phyloP scores from a whole-genome alignment of 2,888 invertebrate genomes.

The Eupsilia transversa region DNA sequence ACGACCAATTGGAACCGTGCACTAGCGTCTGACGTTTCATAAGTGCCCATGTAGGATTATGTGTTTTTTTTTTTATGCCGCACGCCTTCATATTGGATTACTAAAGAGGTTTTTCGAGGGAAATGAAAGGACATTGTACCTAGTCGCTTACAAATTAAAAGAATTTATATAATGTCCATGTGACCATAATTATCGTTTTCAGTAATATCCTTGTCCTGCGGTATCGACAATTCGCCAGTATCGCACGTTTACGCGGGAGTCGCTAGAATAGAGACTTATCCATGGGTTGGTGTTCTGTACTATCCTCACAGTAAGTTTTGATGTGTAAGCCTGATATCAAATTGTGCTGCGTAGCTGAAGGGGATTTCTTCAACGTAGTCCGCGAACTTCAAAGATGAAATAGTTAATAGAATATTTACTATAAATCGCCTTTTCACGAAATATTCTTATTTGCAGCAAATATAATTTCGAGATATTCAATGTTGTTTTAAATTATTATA shows the following conservation, averaged over 20 bases:
- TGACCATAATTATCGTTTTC: constrained; percentile 5
- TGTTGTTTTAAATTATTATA: neutral
- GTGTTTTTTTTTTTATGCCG: too few species aligned
- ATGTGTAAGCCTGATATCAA: neutral
- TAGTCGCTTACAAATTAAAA: neutral
- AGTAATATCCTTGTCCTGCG: constrained; percentile 62
- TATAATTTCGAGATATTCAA: neutral
- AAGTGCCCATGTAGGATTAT: too few species aligned
- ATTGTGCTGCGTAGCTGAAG: neutral
- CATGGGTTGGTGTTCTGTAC: constrained; percentile 73
- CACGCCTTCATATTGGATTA: neutral
- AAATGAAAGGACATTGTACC: neutral
- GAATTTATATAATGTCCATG: neutral
- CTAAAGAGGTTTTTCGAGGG: neutral
- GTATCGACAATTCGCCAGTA: constrained; percentile 66
- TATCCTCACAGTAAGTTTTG: constrained; percentile 69
- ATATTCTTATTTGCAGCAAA: neutral
- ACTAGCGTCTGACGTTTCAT: too few species aligned
- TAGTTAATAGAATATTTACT: neutral
- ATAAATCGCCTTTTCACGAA: neutral
- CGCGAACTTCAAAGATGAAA: neutral
- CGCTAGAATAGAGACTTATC: constrained; percentile 68
- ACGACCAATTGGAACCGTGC: too few species aligned
- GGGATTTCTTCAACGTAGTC: neutral
- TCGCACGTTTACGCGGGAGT: constrained; percentile 65